Evolutionary conservation across 1,140 invertebrate species (phyloP).

Genomic region (Sitodiplosis mosellana): DNA sequence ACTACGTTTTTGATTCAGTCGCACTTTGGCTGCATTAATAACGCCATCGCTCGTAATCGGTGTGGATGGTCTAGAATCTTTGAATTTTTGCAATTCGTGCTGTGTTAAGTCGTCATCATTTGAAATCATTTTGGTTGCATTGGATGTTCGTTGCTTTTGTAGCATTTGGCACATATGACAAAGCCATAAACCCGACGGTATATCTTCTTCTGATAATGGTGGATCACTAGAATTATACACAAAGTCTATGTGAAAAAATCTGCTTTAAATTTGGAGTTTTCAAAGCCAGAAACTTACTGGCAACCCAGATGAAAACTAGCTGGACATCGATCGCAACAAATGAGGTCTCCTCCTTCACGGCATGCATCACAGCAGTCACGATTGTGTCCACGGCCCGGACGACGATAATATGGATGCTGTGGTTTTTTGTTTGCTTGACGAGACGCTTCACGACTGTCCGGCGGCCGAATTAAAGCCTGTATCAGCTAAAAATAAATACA

Average conservation of each 20-base stretch:
- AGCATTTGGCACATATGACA: slow-evolving; percentile 56
- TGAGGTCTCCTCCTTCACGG: slow-evolving; percentile 81
- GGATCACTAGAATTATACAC: slow-evolving; percentile 50
- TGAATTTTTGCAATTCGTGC: no score
- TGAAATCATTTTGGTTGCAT: slow-evolving; percentile 17
- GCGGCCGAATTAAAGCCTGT: background rate
- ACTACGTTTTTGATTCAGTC: no score
- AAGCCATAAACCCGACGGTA: slow-evolving; percentile 79
- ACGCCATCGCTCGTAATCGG: no score
- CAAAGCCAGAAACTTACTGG: slow-evolving; percentile 47
- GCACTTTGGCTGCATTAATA: no score
- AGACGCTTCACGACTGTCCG: background rate
- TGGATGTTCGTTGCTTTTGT: slow-evolving; percentile 13
- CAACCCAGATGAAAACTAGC: slow-evolving; percentile 87
- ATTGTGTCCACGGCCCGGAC: slow-evolving; percentile 78
- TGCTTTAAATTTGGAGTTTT: background rate
- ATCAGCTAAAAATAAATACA: background rate
- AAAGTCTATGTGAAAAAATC: background rate
- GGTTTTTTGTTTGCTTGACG: slow-evolving; percentile 29
- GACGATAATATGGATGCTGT: slow-evolving; percentile 65
- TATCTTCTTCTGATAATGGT: slow-evolving; percentile 68
- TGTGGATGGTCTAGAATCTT: no score
- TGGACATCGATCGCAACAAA: slow-evolving; percentile 89
- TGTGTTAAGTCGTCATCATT: no score
- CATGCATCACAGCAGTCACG: slow-evolving; percentile 85